A percentile compares a stretch with the other conserved stretches of the same genome.
These are phyloP conservation scores for Allygus modestus DNA, from an alignment of 2,888 invertebrate genomes.

Conservation along the genomic window DNA sequence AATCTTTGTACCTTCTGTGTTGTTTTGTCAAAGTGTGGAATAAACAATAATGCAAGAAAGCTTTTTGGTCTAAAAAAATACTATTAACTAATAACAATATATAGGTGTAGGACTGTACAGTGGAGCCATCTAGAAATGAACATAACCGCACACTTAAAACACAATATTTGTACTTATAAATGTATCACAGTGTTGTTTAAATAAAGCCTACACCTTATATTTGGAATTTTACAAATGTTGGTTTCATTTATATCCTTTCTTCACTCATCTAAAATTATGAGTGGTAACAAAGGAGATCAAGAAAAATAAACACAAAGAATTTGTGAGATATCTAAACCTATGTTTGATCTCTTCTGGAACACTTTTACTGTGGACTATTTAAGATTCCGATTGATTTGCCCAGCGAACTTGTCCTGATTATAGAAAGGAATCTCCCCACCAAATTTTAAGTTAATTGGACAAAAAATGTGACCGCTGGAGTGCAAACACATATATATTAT, in stretches of 20 bases:
- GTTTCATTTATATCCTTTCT: conserved; percentile 36
- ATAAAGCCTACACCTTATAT: conserved; percentile 70
- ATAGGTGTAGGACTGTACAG: conserved; percentile 67
- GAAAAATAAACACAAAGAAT: too few relatives aligned
- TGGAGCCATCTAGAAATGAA: conserved; percentile 60
- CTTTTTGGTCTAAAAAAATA: conserved; percentile 68
- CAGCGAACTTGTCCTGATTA: too few relatives aligned
- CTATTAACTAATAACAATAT: conserved; percentile 62
- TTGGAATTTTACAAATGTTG: conserved; percentile 61
- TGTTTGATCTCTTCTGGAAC: too few relatives aligned
- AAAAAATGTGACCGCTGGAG: too few relatives aligned
- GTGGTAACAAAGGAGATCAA: too few relatives aligned
- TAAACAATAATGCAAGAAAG: conserved; percentile 63
- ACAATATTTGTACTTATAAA: conserved; percentile 68
- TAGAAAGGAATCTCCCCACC: too few relatives aligned
- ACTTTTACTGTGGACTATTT: too few relatives aligned
- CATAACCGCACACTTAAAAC: conserved; percentile 66
- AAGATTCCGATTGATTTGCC: too few relatives aligned
- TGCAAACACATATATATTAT: too few relatives aligned
- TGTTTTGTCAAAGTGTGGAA: conserved; percentile 65
- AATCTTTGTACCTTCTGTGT: conserved; percentile 64
- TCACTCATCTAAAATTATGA: too few relatives aligned
- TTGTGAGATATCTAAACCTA: too few relatives aligned
- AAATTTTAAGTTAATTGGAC: too few relatives aligned
- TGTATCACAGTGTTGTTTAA: conserved; percentile 69